These are phyloP conservation scores for Entomyzon cyanotis DNA, from an alignment of 2,113 vertebrate genomes.

Conservation along the genomic window DNA sequence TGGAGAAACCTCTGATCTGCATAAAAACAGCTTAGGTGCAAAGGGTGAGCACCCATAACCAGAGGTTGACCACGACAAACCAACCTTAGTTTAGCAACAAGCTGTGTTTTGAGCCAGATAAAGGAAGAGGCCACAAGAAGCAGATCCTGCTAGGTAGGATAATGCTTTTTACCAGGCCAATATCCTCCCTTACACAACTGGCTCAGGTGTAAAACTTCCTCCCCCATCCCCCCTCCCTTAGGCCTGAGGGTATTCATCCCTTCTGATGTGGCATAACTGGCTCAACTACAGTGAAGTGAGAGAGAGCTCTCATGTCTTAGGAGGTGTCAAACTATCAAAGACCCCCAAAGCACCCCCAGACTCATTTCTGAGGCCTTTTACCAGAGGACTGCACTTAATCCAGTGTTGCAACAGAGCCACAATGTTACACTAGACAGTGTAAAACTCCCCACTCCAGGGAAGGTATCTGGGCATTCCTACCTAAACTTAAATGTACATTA, in stretches of 20 bases:
- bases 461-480: not conserved
- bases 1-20: not conserved
- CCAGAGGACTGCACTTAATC: not conserved
- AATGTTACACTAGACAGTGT: not conserved
- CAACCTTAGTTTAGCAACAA: not conserved
- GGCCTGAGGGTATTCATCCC: not conserved
- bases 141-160: not conserved
- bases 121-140: not conserved
- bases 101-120: not conserved
- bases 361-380: not conserved
- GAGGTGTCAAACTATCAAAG: not conserved
- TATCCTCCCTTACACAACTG: not conserved
- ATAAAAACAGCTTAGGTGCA: not conserved
- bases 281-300: not conserved
- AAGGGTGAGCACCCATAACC: not conserved
- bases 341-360: not conserved
- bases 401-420: not conserved
- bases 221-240: not conserved
- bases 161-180: not conserved
- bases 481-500: not conserved
- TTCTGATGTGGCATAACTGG: not conserved
- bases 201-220: not conserved
- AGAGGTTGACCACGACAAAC: not conserved
- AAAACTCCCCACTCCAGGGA: not conserved
- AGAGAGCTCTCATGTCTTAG: not conserved